Evolutionary conservation across 2,797 vertebrate species (phyloP).

Genomic region (Sebastes steindachneri): DNA sequence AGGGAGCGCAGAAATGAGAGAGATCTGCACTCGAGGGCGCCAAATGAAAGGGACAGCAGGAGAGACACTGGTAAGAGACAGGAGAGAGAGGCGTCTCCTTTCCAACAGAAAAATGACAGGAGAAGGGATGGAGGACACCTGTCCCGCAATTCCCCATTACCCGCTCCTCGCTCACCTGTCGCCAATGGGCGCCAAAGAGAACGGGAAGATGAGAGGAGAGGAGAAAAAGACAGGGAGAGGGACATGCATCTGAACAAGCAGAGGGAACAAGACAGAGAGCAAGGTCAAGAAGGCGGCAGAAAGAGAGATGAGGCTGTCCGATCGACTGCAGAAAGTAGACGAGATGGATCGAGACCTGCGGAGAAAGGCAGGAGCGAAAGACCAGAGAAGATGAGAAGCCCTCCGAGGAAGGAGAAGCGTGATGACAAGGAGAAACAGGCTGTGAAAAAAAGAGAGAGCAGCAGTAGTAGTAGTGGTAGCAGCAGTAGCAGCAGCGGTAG

Average conservation of each 20-base stretch:
- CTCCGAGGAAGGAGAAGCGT: constrained; percentile 28
- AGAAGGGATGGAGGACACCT: constrained; percentile 6
- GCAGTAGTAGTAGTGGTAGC: constrained; percentile 51
- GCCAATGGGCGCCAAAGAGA: constrained; percentile 65
- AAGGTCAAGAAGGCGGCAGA: constrained; percentile 12
- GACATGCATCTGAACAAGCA: constrained; percentile 32
- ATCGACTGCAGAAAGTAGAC: not conserved
- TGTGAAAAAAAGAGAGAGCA: constrained; percentile 54
- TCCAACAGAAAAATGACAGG: constrained; percentile 40
- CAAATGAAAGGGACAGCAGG: constrained; percentile 35
- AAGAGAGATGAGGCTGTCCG: constrained; percentile 5
- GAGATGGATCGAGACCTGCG: not conserved
- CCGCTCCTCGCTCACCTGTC: constrained; percentile 42
- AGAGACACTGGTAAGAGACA: constrained; percentile 42
- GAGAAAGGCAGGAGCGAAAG: constrained; percentile 23
- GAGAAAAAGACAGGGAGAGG: constrained; percentile 26
- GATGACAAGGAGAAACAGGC: constrained; percentile 29
- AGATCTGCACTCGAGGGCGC: not conserved
- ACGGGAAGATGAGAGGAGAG: constrained; percentile 44
- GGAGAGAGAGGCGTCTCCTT: constrained; percentile 47
- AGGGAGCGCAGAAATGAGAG: constrained; percentile 34
- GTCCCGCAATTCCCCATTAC: constrained; percentile 42
- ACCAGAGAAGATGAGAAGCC: constrained; percentile 34
- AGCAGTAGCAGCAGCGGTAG: constrained; percentile 46
- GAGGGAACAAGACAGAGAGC: constrained; percentile 16